Evolutionary conservation across 2,888 invertebrate species (phyloP), one percentile per base, ranked within the genome.

Genomic region (Eremobia ochroleuca): DNA sequence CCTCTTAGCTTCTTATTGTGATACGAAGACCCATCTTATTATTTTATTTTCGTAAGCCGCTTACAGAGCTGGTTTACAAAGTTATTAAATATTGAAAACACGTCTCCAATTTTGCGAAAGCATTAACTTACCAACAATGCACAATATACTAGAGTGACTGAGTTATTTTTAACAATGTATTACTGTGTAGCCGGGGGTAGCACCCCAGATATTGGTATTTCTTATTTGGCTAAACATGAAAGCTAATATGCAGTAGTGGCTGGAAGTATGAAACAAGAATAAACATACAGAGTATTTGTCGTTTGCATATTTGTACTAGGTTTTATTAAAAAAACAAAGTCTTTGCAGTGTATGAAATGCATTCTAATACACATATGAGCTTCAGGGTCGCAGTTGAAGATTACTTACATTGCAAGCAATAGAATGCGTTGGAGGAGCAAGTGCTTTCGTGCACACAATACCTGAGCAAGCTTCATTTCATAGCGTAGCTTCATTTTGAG

Each of bases 101-200:
- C 71, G 67, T 80, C 77, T 85, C 74, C 75, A 83, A 85, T 88
- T 86, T 85, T 34, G 80, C 58, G 34, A 77, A 82, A 81, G 76
- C 83, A 76, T 85, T 87, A 72, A 77, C 82, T 37, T 58, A 65
- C 46, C 79, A 83, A 85, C 70, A 83, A 59, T 82, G 83, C 87
- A 87, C 81, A 81, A 61, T 67, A 76, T 84, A 74, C 77, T 81
- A 79, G 67, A 83, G 66, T 79, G 80, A 83, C 66, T 72, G 72
- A 81, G 76, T 82, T 85, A 86, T 85, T 81, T 68, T 67, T 79
- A 78, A 81, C 85, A 80, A 84, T 85, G 70, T 81, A 83, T 83
- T 79, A 82, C 71, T 79, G 69, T 73, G 77, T 79, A 71, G 74
- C 61, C 66, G 79, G 61, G 76, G 61, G 73, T 74, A 81, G 77